A percentile compares a stretch with the other conserved stretches of the same genome.
Evolutionary conservation across 2,888 invertebrate genomes (phyloP).

Genomic region (Latrodectus hesperus): DNA sequence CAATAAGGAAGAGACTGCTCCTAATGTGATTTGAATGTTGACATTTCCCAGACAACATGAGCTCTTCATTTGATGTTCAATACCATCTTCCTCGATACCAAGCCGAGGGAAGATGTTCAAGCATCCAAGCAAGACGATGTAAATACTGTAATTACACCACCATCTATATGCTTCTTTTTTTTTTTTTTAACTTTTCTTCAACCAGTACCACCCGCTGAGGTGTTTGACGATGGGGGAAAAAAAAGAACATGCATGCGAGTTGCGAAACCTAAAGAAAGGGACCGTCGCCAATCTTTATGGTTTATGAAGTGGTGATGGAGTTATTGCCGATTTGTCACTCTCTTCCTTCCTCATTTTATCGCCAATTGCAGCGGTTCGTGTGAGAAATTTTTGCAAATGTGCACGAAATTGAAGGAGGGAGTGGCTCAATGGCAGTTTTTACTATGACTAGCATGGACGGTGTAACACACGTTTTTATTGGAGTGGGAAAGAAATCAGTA

Average conservation of each 20-base stretch:
- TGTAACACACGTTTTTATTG: too few relatives aligned
- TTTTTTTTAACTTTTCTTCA: slow-evolving; percentile 8
- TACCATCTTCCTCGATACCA: slow-evolving; percentile 30
- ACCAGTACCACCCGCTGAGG: background rate
- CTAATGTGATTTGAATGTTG: slow-evolving; percentile 60
- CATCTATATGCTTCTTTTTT: background rate
- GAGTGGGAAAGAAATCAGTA: too few relatives aligned
- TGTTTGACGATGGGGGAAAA: too few relatives aligned
- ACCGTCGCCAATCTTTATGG: slow-evolving; percentile 31
- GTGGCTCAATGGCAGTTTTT: too few relatives aligned
- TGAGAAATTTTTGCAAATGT: slow-evolving; percentile 1
- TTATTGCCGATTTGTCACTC: slow-evolving; percentile 25
- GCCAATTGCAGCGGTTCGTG: slow-evolving; percentile 7
- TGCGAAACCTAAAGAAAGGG: slow-evolving; percentile 20
- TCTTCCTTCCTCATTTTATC: slow-evolving; percentile 2
- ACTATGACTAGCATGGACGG: too few relatives aligned
- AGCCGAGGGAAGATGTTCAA: slow-evolving; percentile 11
- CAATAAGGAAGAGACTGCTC: slow-evolving; percentile 46
- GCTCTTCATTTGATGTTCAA: too few relatives aligned
- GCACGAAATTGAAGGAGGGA: too few relatives aligned
- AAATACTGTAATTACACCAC: slow-evolving; percentile 63
- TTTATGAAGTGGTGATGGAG: slow-evolving; percentile 11
- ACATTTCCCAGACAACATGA: slow-evolving; percentile 42
- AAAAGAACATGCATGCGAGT: background rate
- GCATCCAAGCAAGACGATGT: slow-evolving; percentile 54